A percentile compares a stretch with the other conserved stretches of the same genome.
phyloP scores from a whole-genome alignment of 2,888 invertebrate species.

The Dione vanillae region DNA sequence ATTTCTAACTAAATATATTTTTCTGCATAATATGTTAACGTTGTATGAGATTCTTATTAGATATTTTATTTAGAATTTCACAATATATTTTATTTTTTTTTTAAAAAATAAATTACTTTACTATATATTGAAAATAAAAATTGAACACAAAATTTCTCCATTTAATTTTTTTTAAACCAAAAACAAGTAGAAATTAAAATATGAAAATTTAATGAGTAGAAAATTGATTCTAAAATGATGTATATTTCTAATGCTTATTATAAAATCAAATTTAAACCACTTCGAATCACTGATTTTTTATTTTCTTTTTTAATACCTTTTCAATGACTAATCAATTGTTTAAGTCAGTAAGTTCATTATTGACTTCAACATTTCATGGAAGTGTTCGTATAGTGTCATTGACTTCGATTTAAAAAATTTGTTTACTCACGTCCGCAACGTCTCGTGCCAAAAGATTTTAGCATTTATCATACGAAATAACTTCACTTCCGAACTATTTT shows the following conservation, averaged over 20 bases:
- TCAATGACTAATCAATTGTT: conserved; percentile 49
- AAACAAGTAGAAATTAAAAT: background rate
- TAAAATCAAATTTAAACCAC: conserved; percentile 26
- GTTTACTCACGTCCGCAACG: conserved; percentile 67
- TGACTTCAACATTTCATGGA: conserved; percentile 53
- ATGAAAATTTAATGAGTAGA: background rate
- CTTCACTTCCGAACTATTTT: conserved; percentile 55
- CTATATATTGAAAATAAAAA: no score
- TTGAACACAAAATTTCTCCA: no score
- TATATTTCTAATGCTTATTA: background rate
- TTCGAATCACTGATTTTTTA: conserved; percentile 17
- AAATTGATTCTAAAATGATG: background rate
- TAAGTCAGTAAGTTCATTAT: conserved; percentile 47
- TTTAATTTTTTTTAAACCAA: background rate
- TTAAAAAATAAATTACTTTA: no score
- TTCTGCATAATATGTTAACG: no score
- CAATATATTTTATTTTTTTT: background rate
- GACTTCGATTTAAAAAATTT: conserved; percentile 65
- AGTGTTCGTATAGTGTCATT: conserved; percentile 68
- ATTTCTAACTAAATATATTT: no score
- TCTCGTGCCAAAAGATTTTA: conserved; percentile 66
- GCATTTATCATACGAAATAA: conserved; percentile 49
- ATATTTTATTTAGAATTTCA: background rate
- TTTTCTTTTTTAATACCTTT: conserved; percentile 42
- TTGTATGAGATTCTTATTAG: background rate